These are phyloP conservation scores for Pherbina coryleti DNA, from an alignment of 2,888 invertebrate genomes.

Conservation along the genomic window DNA sequence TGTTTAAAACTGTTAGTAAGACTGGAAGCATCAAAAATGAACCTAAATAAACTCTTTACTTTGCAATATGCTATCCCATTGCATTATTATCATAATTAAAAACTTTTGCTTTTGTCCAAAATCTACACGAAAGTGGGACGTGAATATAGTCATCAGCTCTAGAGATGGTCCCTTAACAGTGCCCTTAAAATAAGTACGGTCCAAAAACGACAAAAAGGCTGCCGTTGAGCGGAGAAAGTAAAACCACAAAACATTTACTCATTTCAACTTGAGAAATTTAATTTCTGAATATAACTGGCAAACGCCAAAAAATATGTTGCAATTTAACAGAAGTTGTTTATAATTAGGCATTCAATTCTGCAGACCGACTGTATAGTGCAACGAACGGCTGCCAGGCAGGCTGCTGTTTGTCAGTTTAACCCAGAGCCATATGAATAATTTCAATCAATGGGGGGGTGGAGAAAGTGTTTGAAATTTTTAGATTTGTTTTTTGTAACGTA, in stretches of 20 bases:
- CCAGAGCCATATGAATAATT: background rate
- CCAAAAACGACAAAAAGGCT: background rate
- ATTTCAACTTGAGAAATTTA: conserved; percentile 32
- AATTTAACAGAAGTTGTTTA: conserved; percentile 3
- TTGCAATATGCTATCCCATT: background rate
- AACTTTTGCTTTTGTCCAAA: background rate
- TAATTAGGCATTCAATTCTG: background rate
- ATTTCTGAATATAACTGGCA: conserved; percentile 13
- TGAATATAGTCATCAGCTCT: background rate
- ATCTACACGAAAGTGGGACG: background rate
- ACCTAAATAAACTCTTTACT: background rate
- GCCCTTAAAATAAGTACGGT: conserved; percentile 11
- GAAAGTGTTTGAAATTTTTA: no score
- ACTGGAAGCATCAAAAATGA: background rate
- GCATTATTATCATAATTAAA: conserved; percentile 16
- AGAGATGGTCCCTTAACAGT: no score
- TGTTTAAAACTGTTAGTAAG: background rate
- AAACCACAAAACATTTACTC: conserved; percentile 36
- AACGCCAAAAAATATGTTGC: conserved; percentile 17
- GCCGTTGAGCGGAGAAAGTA: background rate
- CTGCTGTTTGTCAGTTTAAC: background rate
- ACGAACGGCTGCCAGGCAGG: background rate
- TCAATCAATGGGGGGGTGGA: background rate
- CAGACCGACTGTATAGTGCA: background rate
- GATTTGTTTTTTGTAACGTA: no score